phyloP scores from a whole-genome alignment of 2,888 invertebrate species.

The Tiliacea aurago region DNA sequence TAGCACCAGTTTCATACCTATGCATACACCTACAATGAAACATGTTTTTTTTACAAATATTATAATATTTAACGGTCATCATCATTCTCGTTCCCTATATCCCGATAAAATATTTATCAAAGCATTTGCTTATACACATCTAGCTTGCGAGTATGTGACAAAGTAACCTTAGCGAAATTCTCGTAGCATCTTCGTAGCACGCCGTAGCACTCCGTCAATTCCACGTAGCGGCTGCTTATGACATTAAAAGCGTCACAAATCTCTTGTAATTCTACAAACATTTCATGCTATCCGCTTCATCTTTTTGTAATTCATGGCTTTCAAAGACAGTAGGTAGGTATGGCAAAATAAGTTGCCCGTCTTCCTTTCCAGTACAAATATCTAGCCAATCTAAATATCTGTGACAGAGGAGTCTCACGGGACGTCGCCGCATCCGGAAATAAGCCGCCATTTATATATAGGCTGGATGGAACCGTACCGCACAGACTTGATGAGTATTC shows the following conservation, averaged over 20 bases:
- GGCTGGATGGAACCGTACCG: slow-evolving; percentile 9
- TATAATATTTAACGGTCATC: no score
- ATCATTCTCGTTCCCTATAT: slow-evolving; percentile 18
- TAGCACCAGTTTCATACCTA: no score
- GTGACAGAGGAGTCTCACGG: slow-evolving; percentile 23
- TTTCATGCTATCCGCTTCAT: slow-evolving; percentile 12
- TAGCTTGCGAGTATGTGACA: not conserved
- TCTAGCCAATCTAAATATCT: slow-evolving; percentile 54
- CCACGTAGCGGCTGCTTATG: slow-evolving; percentile 32
- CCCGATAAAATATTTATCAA: not conserved
- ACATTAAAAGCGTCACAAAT: not conserved
- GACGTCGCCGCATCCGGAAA: slow-evolving; percentile 32
- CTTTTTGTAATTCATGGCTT: not conserved
- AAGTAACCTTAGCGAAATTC: slow-evolving; percentile 18
- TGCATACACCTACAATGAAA: no score
- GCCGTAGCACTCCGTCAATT: slow-evolving; percentile 38
- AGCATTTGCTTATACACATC: not conserved
- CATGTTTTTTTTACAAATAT: no score
- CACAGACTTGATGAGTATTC: slow-evolving; percentile 35
- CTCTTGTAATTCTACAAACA: slow-evolving; percentile 18
- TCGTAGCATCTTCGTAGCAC: slow-evolving; percentile 52
- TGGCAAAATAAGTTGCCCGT: slow-evolving; percentile 12
- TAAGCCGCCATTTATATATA: slow-evolving; percentile 54
- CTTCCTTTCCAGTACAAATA: slow-evolving; percentile 28
- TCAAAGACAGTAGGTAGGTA: not conserved